Percentiles rank a stretch among this genome's conserved stretches.
Conservation (phyloP, 2,888 invertebrate species). For the Aporophyla nigra region DNA sequence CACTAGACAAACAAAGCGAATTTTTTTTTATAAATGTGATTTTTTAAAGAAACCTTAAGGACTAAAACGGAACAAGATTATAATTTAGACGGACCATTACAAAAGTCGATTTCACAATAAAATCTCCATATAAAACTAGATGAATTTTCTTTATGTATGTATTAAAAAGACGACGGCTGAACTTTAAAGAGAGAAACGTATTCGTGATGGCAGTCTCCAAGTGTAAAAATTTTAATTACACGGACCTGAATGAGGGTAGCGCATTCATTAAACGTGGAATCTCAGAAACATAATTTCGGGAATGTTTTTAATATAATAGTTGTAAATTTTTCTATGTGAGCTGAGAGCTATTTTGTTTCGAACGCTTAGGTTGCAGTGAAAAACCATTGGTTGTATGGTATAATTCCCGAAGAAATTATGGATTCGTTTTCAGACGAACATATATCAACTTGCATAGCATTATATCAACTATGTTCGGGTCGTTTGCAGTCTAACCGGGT, state of each 20-base stretch:
- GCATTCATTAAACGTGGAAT: constrained; percentile 62
- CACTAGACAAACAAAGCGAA: not conserved
- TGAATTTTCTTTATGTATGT: constrained; percentile 24
- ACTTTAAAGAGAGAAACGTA: constrained; percentile 29
- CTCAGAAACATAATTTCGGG: constrained; percentile 55
- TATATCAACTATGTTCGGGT: too few relatives aligned
- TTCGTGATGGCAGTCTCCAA: constrained; percentile 45
- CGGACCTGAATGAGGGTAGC: constrained; percentile 50
- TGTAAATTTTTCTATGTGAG: constrained; percentile 39
- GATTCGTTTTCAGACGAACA: not conserved
- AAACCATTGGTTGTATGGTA: not conserved
- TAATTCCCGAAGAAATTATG: not conserved
- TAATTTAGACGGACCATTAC: not conserved
- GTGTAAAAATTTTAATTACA: constrained; percentile 61
- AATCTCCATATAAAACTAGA: constrained; percentile 10
- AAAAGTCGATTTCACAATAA: not conserved
- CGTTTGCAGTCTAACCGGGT: too few relatives aligned
- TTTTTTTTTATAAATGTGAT: too few relatives aligned
- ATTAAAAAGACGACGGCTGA: constrained; percentile 36
- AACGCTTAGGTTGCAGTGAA: not conserved
- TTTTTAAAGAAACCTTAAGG: not conserved
- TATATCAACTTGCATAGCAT: too few relatives aligned
- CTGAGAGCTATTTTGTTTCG: not conserved
- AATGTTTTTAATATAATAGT: constrained; percentile 59
- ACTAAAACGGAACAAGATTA: not conserved